A percentile compares a stretch with the other conserved stretches of the same genome.
Conservation (phyloP, 2,797 vertebrate species). For the Labeo calbasu region DNA sequence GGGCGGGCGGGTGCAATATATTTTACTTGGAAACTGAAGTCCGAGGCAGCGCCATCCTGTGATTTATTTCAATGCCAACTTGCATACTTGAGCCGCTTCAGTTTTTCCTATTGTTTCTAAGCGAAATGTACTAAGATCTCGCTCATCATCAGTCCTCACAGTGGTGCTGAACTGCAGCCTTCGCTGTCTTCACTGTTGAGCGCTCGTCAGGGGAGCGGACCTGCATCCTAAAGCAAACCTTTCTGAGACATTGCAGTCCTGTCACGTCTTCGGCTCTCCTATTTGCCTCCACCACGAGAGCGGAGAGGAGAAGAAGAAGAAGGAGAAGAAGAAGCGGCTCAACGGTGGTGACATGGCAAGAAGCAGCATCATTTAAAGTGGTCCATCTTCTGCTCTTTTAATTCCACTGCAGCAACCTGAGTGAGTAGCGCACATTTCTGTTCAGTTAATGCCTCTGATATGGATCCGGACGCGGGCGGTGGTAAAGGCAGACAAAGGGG, state of each 20-base stretch:
- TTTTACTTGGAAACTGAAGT: constrained; percentile 32
- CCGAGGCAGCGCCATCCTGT: constrained; percentile 19
- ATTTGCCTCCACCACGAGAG: constrained; percentile 76
- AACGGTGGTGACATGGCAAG: constrained; percentile 79
- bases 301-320: constrained; percentile 55
- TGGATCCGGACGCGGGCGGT: constrained; percentile 68
- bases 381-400: constrained; percentile 75
- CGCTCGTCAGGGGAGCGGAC: constrained; percentile 71
- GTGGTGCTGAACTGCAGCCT: constrained; percentile 71
- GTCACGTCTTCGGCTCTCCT: constrained; percentile 76
- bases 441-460: constrained; percentile 69
- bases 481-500: constrained; percentile 71
- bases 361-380: constrained; percentile 76
- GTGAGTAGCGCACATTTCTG: constrained; percentile 79
- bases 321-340: constrained; percentile 70
- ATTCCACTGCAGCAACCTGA: constrained; percentile 78
- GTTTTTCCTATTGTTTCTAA: constrained; percentile 10
- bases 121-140: constrained; percentile 18
- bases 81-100: not conserved
- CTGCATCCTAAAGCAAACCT: constrained; percentile 77
- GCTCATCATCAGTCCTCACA: constrained; percentile 31
- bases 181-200: constrained; percentile 69
- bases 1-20: constrained; percentile 16
- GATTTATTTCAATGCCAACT: constrained; percentile 29
- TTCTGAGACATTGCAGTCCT: constrained; percentile 80